Evolutionary conservation across 1,140 invertebrate species (phyloP), one percentile per base, ranked within the genome.

Genomic region (Drosophila pallidifrons): DNA sequence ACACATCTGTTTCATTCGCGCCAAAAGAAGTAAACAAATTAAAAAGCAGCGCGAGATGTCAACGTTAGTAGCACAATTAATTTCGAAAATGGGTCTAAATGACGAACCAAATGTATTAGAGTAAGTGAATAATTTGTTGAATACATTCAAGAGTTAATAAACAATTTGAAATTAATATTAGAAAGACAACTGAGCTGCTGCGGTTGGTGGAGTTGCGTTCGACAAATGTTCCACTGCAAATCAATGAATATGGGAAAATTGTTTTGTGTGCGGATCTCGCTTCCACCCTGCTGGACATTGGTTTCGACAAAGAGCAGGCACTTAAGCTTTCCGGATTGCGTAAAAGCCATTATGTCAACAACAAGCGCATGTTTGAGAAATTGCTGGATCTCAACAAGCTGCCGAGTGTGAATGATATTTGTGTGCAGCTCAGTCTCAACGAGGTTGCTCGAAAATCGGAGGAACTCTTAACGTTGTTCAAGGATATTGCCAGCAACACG

Each of bases 291-390:
- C 47, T 92, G 13, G 75, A 63, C 7, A 83, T 92, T 15, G 68
- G 61, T 5, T 81, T 91, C n/a, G 91, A 92, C 66, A 86, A 93
- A 79, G 91, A 92, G 52, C 90, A 90, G 35, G 92, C 91, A 1
- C 32, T 93, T 3, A 93, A 93, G 59, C 28, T 93, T 6, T 93
- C 93, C 5, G 87, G 79, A 3, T 46, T 93, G 4, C 87, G 91
- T 10, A 93, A 93, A 77, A 81, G 71, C 3, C 77, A 87, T 38
- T 93, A 93, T 76, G 69, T 85, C 47, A 93, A 93, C 45, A 87
- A 90, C 46, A 91, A 91, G 58, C 91, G 93, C 43, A 92, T 90
- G 73, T 87, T 93, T 13, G 91, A 93, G 67, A 93, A 93, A 68
- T 67, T 93, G 0, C 75, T 93, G 1, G 87, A 93, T 67, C 63